Evolutionary conservation across 2,888 invertebrate genomes (phyloP), one percentile per base, ranked within the genome.

Genomic region (Formica aserva): DNA sequence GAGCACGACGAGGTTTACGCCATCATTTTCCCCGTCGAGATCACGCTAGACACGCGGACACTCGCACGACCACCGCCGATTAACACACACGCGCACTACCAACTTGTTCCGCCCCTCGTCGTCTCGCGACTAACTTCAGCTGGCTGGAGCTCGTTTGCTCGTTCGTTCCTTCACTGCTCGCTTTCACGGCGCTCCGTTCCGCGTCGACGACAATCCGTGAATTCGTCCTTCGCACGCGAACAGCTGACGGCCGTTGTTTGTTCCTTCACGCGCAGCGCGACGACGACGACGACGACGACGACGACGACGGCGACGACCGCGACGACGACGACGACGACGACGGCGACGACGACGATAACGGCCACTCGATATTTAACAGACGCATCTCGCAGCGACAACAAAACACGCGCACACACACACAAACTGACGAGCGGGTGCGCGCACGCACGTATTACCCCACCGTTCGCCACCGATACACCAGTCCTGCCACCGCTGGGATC

Each of bases 301-400:
- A 26, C n/a, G 38, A 66, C 65, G 35, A 48, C 63, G 18, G 18
- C 38, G 11, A 11, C 38, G 11, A 41, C 11, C 1, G 5, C 38
- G 22, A 35, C 66, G 77, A 38, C 76, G 18, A 13, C n/a, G 38
- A 77, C 65, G 52, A 35, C 63, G 22, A 26, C 38, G 38, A 1
- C 38, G 38, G 15, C 66, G 66, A 1, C 26, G 66, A 29, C 48
- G 48, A 45, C 67, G 67, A 29, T 57, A 76, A 83, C 83, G 60
- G 67, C 80, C 81, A 87, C 81, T 86, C 75, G 71, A 84, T 85
- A 90, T 89, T 90, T 89, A 86, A 82, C 87, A 86, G 82, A 90
- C 86, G 90, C 90, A 90, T 90, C 87, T 90, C 87, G 90, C 86
- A 90, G 66, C 89, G 86, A 81, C 84, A 87, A 90, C 90, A 87